Percentiles rank a stretch among this genome's conserved stretches.
Evolutionary conservation across 2,888 invertebrate species (phyloP).

Genomic region (Watsonalla binaria): DNA sequence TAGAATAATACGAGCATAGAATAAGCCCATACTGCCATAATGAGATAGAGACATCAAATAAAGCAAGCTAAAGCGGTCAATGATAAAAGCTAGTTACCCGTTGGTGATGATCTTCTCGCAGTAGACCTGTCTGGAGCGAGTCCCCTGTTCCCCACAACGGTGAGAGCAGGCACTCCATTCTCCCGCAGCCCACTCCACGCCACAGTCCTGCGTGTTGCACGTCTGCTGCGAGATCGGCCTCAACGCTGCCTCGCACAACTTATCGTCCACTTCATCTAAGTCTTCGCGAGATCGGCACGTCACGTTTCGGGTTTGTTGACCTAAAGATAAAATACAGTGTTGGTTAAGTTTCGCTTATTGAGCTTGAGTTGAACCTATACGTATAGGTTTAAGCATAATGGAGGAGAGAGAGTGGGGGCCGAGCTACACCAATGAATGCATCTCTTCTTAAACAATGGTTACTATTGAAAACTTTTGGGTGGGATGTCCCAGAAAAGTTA

Average conservation of each 20-base stretch:
- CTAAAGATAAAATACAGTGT: slow-evolving; percentile 50
- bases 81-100: slow-evolving; percentile 63
- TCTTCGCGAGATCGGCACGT: slow-evolving; percentile 88
- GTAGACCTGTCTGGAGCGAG: slow-evolving; percentile 81
- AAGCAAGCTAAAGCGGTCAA: not conserved
- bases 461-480: no score
- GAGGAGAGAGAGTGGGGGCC: not conserved
- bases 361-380: not conserved
- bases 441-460: no score
- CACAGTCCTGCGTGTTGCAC: slow-evolving; percentile 88
- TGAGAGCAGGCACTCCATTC: slow-evolving; percentile 91
- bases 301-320: slow-evolving; percentile 86
- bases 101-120: slow-evolving; percentile 89
- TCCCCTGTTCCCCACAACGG: slow-evolving; percentile 81
- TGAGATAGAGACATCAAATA: not conserved
- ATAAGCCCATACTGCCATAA: no score
- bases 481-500: not conserved
- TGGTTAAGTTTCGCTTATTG: not conserved
- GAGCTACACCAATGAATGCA: no score
- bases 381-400: not conserved
- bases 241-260: slow-evolving; percentile 87
- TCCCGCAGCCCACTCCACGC: slow-evolving; percentile 87
- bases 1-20: no score
- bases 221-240: slow-evolving; percentile 84
- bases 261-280: slow-evolving; percentile 83